These are phyloP conservation scores for Hesperia comma DNA, from an alignment of 2,888 invertebrate genomes.

Conservation along the genomic window DNA sequence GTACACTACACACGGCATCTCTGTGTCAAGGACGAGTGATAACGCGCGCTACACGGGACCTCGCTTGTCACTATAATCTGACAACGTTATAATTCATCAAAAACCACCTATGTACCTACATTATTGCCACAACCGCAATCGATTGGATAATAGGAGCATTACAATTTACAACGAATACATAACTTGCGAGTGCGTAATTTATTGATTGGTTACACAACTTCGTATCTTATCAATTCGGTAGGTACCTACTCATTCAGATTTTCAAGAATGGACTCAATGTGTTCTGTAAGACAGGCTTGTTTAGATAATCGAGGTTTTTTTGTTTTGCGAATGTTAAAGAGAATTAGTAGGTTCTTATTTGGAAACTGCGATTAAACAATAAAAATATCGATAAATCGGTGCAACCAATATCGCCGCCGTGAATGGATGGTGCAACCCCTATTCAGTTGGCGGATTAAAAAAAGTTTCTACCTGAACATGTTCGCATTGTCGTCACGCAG, in stretches of 20 bases:
- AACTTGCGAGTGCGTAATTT: conserved; percentile 9
- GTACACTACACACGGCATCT: conserved; percentile 77
- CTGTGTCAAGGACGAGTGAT: conserved; percentile 83
- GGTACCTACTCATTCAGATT: conserved; percentile 6
- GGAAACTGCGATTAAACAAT: not conserved
- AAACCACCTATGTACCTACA: conserved; percentile 34
- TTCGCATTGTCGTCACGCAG: conserved; percentile 60
- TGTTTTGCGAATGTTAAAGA: not conserved
- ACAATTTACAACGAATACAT: conserved; percentile 1
- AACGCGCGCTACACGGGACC: conserved; percentile 64
- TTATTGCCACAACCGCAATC: not conserved
- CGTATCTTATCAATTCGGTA: conserved; percentile 6
- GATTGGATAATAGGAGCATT: not conserved
- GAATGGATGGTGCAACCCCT: conserved; percentile 56
- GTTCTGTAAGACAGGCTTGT: not conserved
- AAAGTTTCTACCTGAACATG: conserved; percentile 65
- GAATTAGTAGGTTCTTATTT: not conserved
- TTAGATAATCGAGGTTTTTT: not conserved
- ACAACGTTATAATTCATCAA: conserved; percentile 39
- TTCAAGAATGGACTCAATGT: not conserved
- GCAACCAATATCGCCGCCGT: conserved; percentile 44
- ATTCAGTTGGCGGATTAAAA: conserved; percentile 52
- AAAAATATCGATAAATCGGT: conserved; percentile 7
- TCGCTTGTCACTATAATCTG: conserved; percentile 54
- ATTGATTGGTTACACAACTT: conserved; percentile 17